phyloP scores from a whole-genome alignment of 2,888 invertebrate genomes.

The Bursaphelenchus okinawaensis region DNA sequence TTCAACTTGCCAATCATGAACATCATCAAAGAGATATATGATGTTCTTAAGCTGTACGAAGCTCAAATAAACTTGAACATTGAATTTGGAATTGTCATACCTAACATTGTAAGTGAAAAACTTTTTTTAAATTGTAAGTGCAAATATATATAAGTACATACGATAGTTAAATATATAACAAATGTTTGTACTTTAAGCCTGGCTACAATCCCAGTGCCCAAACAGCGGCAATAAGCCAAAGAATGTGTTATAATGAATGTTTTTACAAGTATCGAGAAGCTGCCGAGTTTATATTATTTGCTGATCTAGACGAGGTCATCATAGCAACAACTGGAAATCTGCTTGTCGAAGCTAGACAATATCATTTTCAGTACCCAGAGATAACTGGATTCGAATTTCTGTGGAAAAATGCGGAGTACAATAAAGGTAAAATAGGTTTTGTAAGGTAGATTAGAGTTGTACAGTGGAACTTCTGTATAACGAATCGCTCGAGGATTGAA shows the following conservation, averaged over 20 bases:
- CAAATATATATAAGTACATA: too few species aligned
- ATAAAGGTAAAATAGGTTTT: too few species aligned
- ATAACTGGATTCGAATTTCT: background rate
- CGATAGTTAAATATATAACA: too few species aligned
- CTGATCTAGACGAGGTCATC: background rate
- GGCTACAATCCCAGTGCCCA: background rate
- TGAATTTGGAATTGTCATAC: background rate
- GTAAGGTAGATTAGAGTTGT: too few species aligned
- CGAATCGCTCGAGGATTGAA: too few species aligned
- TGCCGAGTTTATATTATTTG: background rate
- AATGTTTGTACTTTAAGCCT: too few species aligned
- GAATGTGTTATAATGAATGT: background rate
- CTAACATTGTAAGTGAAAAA: too few species aligned
- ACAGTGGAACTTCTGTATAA: too few species aligned
- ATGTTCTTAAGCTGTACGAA: slow-evolving; percentile 6
- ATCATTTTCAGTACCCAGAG: background rate
- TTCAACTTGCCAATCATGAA: slow-evolving; percentile 12
- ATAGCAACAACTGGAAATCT: background rate
- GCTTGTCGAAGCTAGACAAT: background rate
- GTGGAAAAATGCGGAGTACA: too few species aligned
- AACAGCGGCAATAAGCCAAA: background rate
- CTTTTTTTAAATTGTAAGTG: too few species aligned
- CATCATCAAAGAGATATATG: slow-evolving; percentile 7
- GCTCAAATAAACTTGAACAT: background rate
- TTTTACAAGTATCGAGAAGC: background rate